Evolutionary conservation across 2,888 invertebrate species (phyloP), one percentile per base, ranked within the genome.

Genomic region (Lithophane socia): DNA sequence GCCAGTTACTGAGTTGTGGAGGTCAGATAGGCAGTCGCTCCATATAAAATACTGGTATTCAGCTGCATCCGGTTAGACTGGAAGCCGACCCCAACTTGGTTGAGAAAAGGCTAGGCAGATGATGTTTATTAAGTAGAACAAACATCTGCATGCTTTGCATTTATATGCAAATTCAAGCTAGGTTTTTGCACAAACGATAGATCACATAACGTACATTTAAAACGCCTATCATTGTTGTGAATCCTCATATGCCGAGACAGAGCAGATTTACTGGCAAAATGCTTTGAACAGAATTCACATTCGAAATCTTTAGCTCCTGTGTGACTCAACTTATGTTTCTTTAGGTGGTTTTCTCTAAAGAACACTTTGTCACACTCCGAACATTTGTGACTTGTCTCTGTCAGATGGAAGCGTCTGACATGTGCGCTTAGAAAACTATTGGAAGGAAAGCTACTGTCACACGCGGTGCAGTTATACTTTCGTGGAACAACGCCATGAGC

Each of bases 291-390:
- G 1, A 93, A 74, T 42, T 92, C 90, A 72, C 95, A 95, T 42
- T 94, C 90, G 58, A 93, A 96, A 16, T 95, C 93, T 81, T 94
- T 95, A 1, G 91, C 90, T 0, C 93, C 94, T 0, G 95, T 94
- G 82, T 97, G 97, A 42, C 92, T 94, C 13, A 95, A 87, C 89
- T 92, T 90, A 80, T 96, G 96, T 7, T 91, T 90, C 37, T 91
- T 92, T 49, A 95, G 85, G 64, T 92, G 91, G 13, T 88, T 89
- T 54, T 92, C 91, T 13, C 69, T 81, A 66, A 79, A 87, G 47
- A 86, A 91, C 0, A 69, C 79, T 76, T 70, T 90, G 2, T 87
- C 88, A 37, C 93, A 93, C 2, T 86, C 64, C 0, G 85, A 24
- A 49, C 92, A 92, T 47, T 83, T 73, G 21, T 85, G 82, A 91